phyloP scores from a whole-genome alignment of 92 coral and sea anemone species.

The Palythoa heliodiscus region DNA sequence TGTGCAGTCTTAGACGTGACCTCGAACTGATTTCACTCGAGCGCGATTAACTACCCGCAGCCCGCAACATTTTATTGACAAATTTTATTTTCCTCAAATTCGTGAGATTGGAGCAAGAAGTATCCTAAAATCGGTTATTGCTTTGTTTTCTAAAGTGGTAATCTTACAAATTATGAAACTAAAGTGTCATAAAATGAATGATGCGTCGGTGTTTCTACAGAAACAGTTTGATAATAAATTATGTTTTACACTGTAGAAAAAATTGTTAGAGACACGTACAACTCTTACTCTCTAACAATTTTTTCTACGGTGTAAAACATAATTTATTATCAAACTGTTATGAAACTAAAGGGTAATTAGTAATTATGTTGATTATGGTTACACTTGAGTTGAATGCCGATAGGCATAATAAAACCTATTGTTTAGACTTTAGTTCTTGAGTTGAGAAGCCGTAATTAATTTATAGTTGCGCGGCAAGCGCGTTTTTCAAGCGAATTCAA shows the following conservation, averaged over 20 bases:
- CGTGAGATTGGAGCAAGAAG: background rate
- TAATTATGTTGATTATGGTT: slow-evolving; percentile 37
- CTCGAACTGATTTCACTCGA: background rate
- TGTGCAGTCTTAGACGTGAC: background rate
- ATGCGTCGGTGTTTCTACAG: no score
- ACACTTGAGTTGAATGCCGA: slow-evolving; percentile 26
- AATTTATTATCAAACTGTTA: no score
- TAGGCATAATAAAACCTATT: background rate
- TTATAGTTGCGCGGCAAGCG: slow-evolving; percentile 12
- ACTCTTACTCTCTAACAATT: no score
- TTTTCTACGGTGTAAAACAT: no score
- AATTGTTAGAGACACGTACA: no score
- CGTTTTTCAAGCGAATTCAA: no score
- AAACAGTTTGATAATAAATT: no score
- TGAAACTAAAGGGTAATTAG: background rate
- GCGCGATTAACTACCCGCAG: background rate
- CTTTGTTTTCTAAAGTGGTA: slow-evolving; percentile 12
- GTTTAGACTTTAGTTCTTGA: background rate
- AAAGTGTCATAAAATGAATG: background rate
- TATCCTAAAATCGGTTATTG: background rate
- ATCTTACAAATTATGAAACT: background rate
- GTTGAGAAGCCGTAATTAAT: background rate
- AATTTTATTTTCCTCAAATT: background rate
- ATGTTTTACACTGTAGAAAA: no score
- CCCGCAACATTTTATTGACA: background rate